Base-by-base conservation (phyloP, 2,797 vertebrate species). In the Aphelocoma californica region DNA sequence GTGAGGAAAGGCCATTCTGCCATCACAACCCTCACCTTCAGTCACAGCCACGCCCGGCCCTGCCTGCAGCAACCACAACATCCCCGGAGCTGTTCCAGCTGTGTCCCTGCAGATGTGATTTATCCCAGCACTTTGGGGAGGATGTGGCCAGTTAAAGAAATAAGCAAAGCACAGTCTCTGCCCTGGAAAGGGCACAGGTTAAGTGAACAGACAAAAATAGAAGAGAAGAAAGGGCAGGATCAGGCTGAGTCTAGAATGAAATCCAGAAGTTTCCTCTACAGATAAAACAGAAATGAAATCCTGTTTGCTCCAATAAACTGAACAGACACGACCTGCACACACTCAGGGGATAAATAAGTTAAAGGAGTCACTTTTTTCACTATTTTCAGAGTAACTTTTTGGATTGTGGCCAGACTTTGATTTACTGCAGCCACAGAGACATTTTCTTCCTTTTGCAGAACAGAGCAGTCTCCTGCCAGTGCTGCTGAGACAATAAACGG, bases 341-440 rank as follows among this genome's bases (percentile, higher is more conserved):
- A 15, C n/a, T 44, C 31, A n/a, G 44, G 38, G 58, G 57, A 90
- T 66, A 89, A 88, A 38, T 38, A 72, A 86, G 38, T 87, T 66
- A 56, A 40, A 87, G 54, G 58, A 93, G 87, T 75, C 90, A 93
- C 71, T 40, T 40, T 40, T 40, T 40, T 40, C 32, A 10, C 56
- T 73, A 57, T 90, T 93, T 93, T 79, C 83, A 88, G 90, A 92
- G 48, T 2, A 36, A 21, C 31, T 48, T 70, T 42, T 42, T 91
- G 92, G 87, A 23, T 14, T 25, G 10, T 14, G 42, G 89, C 94
- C 94, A 96, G 78, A 7, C 84, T 82, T 70, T 53, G 81, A 91
- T 67, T 60, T 92, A 81, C 56, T 64, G 65, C 84, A 89, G 91
- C 44, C 67, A 48, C 60, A n/a, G 26, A 87, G 90, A 67, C 48